Conservation (phyloP, 1,140 invertebrate species). For the Atta cephalotes region DNA sequence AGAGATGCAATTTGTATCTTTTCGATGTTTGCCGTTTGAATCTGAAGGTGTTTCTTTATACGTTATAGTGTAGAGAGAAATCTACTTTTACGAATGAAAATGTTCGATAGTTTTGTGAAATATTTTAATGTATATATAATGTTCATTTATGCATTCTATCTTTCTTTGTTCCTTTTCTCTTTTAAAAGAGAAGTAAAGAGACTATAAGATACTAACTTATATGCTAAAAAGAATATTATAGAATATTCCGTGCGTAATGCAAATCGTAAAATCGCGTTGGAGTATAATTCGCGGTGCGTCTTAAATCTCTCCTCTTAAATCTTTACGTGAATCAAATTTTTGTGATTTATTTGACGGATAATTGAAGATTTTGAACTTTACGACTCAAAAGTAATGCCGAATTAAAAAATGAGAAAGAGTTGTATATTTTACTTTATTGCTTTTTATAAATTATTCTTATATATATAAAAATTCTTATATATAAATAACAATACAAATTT, state of each 20-base stretch:
- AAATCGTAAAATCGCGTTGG: neutral
- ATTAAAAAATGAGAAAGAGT: neutral
- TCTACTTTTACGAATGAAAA: neutral
- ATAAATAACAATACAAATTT: slow-evolving; percentile 8
- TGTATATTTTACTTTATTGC: neutral
- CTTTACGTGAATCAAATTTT: slow-evolving; percentile 2
- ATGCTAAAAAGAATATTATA: slow-evolving; percentile 15
- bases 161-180: neutral
- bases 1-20: slow-evolving; percentile 50
- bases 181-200: neutral
- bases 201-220: neutral
- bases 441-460: neutral
- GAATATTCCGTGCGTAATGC: neutral
- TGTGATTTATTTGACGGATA: neutral
- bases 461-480: too few relatives aligned
- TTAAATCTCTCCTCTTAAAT: neutral
- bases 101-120: neutral
- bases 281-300: neutral
- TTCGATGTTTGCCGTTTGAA: neutral
- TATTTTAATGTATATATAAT: neutral
- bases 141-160: neutral
- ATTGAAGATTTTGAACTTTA: neutral
- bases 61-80: neutral
- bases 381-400: neutral
- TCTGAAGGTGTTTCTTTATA: neutral